Conservation (phyloP, 1,140 invertebrate genomes). For the Trinorchestia longiramus region DNA sequence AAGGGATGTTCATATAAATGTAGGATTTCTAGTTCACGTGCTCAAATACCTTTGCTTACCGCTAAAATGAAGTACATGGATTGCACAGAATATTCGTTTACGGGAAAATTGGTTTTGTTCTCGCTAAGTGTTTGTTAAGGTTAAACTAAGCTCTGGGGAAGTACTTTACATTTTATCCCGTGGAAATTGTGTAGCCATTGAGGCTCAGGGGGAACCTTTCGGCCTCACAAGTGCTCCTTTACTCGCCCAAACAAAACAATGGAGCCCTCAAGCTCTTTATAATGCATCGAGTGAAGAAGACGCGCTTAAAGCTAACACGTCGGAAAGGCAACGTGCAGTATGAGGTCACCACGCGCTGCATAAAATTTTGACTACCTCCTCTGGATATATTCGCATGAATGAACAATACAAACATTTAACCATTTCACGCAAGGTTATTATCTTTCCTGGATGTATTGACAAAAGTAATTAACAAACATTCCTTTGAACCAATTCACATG, state of each 20-base stretch:
- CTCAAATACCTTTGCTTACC: neutral
- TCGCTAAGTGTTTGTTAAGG: neutral
- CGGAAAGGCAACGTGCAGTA: neutral
- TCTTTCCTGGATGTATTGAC: too few species aligned
- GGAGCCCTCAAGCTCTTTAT: slow-evolving; percentile 27
- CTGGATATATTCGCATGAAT: neutral
- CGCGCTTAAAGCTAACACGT: neutral
- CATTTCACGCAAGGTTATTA: too few species aligned
- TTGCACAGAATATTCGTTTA: neutral
- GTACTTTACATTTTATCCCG: slow-evolving; percentile 14
- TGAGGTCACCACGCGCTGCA: neutral
- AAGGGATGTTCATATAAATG: too few species aligned
- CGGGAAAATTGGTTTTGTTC: neutral
- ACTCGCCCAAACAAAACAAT: slow-evolving; percentile 7
- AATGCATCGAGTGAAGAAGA: slow-evolving; percentile 27
- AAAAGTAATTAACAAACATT: too few species aligned
- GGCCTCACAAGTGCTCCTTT: slow-evolving; percentile 13
- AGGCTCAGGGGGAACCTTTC: neutral
- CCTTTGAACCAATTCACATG: too few species aligned
- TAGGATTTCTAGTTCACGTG: neutral
- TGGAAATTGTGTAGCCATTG: slow-evolving; percentile 13
- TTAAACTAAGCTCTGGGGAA: neutral
- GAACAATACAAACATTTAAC: too few species aligned
- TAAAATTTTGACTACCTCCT: neutral
- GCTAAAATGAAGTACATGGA: neutral